Base-by-base conservation (phyloP, 2,888 invertebrate species). In the Bombylius discolor region DNA sequence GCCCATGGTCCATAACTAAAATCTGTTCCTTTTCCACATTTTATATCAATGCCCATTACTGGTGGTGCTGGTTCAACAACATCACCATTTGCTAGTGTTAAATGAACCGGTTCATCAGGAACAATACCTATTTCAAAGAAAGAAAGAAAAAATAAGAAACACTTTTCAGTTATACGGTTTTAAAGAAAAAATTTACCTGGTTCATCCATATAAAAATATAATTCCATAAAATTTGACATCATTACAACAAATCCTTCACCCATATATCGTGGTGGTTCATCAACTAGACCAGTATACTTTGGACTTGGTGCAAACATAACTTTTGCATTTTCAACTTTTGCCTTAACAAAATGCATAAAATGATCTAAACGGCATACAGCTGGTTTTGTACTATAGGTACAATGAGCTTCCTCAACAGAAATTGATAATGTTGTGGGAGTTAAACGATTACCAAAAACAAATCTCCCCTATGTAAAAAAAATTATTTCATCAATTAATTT, bases 1-100 rank as follows among this genome's bases (percentile, higher is more conserved):
- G 97, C 98, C 98, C 98, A 99, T 0, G 98, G 98, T 0, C 98
- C 98, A 69, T 98, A 99, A 72, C 95, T 96, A 66, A 99, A 91
- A 68, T 95, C 92, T 0, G 81, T 74, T 61, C 92, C 95, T 75
- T 94, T 95, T 1, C 94, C 90, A 69, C 94, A 92, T 72, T 94
- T 95, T 55, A 96, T 88, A 70, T 95, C 96, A 13, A 96, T 85
- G 7, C 95, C 95, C 91, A 94, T 93, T 63, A 93, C 90, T 0
- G 96, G 96, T 11, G 93, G 92, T 55, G 92, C 89, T 5, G 91
- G 89, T 70, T 92, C 91, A 0, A 94, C 89, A 58, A 92, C 84
- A 70, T 96, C 95, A 3, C 95, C 96, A 73, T 95, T 94, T 3
- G 92, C 92, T 61, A 95, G 71, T 61, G 88, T 87, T 14, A 94